Base-by-base conservation (phyloP, 2,888 invertebrate genomes). In the Phengaris alcon region DNA sequence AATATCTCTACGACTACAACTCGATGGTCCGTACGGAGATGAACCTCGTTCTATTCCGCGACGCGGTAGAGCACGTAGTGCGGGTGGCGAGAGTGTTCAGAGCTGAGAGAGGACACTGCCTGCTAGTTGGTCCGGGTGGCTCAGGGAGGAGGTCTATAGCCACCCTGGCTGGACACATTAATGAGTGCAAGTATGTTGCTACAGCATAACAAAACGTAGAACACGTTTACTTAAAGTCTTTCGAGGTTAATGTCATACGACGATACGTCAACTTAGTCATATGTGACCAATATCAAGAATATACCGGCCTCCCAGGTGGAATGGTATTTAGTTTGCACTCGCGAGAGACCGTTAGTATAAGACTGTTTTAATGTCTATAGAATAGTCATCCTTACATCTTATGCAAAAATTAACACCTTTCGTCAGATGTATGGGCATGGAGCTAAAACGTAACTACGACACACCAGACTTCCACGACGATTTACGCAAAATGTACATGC, bases 131-230 rank as follows among this genome's bases (percentile, higher is more conserved):
- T 1, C 97, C 97, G 0, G 97, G 98, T 6, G 98, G 99, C 64
- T 96, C 97, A 90, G 98, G 98, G 77, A 96, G 98, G 75, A 97
- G 98, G 83, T 98, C 97, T 78, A 94, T 98, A 57, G 97, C 98
- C 0, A 95, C 95, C 73, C 91, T 99, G 10, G 97, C 97, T 0
- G 96, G 98, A 0, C 97, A 97, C 83, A 94, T 97, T 76, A 97
- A 98, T 82, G 96, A 96, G 77, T 98, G 97, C 94, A 97, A 95
- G 95, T 95, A 55, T 22, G 74, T 15, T 7, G 9, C 6, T 46
- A n/a, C 4, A 86, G 74, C 74, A 54, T 15, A 55, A 64, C 57
- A 75, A 7, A 9, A 48, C 5, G 6, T 48, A 48, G 6, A 48
- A 48, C 48, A 48, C 48, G 6, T 48, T 48, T 48, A 1, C 48